Conservation (phyloP, 2,113 vertebrate species). For the Microcebus griseorufus region DNA sequence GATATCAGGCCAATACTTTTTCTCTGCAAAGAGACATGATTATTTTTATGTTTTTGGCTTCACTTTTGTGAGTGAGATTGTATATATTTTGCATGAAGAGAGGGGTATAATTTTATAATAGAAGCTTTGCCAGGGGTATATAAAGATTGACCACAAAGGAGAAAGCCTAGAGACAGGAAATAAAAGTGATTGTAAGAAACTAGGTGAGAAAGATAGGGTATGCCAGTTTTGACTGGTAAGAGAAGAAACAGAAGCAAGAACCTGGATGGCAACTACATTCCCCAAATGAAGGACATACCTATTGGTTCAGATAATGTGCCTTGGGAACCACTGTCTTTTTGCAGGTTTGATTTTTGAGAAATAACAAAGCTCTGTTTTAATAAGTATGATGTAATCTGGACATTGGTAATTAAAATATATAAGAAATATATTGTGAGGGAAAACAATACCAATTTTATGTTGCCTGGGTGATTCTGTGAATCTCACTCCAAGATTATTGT, state of each 20-base stretch:
- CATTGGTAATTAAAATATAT: neutral
- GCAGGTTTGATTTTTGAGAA: neutral
- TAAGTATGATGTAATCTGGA: neutral
- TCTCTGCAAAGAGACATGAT: neutral
- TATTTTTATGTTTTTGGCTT: conserved; percentile 38
- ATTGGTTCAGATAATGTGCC: neutral
- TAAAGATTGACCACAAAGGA: neutral
- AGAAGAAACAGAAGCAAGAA: neutral
- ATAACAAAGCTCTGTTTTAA: neutral
- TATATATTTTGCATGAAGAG: conserved; percentile 24
- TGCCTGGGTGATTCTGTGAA: neutral
- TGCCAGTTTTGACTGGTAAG: neutral
- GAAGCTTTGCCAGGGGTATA: neutral
- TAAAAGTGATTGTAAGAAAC: neutral
- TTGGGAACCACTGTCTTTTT: neutral
- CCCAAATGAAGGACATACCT: neutral
- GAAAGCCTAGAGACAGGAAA: neutral
- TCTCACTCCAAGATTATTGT: too few species aligned
- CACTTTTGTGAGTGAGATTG: neutral
- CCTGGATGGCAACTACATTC: neutral
- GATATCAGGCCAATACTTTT: neutral
- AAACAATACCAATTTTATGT: neutral
- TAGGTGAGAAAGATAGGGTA: neutral
- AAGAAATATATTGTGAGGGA: neutral
- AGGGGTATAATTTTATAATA: conserved; percentile 18